Conservation (phyloP, 1,140 invertebrate species). For the Drosophila gunungcola region DNA sequence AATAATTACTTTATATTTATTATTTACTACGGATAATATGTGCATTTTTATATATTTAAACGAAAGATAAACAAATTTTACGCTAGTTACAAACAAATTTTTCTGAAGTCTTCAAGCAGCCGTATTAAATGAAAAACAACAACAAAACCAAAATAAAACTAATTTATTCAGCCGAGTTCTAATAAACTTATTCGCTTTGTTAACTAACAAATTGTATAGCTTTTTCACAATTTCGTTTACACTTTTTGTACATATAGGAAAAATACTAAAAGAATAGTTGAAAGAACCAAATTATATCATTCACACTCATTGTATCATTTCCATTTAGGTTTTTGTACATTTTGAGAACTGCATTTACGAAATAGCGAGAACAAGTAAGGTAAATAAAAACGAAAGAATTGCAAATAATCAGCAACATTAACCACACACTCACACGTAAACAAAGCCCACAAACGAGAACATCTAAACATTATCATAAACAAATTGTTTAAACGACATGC, state of each 20-base stretch:
- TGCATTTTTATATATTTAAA: slow-evolving; percentile 65
- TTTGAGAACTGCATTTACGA: slow-evolving; percentile 73
- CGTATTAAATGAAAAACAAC: slow-evolving; percentile 37
- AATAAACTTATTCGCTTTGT: slow-evolving; percentile 57
- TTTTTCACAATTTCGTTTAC: slow-evolving; percentile 67
- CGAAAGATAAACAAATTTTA: slow-evolving; percentile 46
- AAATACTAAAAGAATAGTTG: slow-evolving; percentile 48
- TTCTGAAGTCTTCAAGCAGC: slow-evolving; percentile 53
- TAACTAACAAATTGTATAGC: slow-evolving; percentile 68
- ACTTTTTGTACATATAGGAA: slow-evolving; percentile 60
- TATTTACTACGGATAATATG: slow-evolving; percentile 51
- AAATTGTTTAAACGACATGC: slow-evolving; percentile 68
- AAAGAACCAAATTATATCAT: slow-evolving; percentile 59
- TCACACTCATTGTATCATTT: slow-evolving; percentile 57
- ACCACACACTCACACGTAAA: slow-evolving; percentile 54
- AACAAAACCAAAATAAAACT: slow-evolving; percentile 33
- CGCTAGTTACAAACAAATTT: slow-evolving; percentile 49
- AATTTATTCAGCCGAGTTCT: slow-evolving; percentile 62
- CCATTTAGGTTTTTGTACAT: slow-evolving; percentile 69
- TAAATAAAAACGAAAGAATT: slow-evolving; percentile 25
- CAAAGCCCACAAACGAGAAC: slow-evolving; percentile 66
- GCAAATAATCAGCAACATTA: slow-evolving; percentile 74
- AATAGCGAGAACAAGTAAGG: slow-evolving; percentile 36
- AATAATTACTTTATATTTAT: slow-evolving; percentile 55
- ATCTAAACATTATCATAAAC: slow-evolving; percentile 76